Evolutionary conservation across 1,140 invertebrate genomes (phyloP), one percentile per base, ranked within the genome.

Genomic region (Pomacea maculata): DNA sequence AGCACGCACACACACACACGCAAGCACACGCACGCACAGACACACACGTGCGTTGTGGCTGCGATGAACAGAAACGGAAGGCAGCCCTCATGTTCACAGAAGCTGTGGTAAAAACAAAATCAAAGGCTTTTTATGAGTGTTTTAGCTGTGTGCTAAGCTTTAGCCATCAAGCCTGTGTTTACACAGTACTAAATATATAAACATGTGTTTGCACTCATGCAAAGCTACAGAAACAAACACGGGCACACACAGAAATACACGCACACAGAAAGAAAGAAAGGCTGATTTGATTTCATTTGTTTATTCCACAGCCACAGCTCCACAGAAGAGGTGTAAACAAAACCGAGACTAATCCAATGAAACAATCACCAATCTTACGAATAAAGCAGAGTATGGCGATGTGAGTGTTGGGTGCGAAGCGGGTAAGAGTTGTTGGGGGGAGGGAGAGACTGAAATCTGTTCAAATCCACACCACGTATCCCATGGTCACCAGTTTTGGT

Each of bases 1-100:
- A n/a, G n/a, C 68, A 71, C 68, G n/a, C 10, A 71, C 70, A 71
- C 70, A 71, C 70, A 71, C 70, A 71, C 70, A 71, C 25, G 25
- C 70, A 25, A 25, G 25, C 0, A 11, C 70, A 71, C 70, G 45
- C 70, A 11, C 25, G 11, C 70, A 71, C 70, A 71, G 6, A 71
- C 70, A 71, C 70, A 71, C 70, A 71, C 25, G 25, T 11, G 45
- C 10, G 45, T 34, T 15, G 2, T 29, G 14, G 2, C 10, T 29
- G n/a, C n/a, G n/a, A 71, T 34, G 45, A n/a, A 74, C 72, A 54
- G 45, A 74, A 19, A 54, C 72, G 6, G 34, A 45, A 74, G 45
- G 34, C 34, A 25, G 25, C 25, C 25, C 25, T 25, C 25, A 25
- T 25, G 34, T 29, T 21, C 72, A 15, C 34, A 74, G 17, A 52